Conservation (phyloP, 2,113 vertebrate genomes). For the Oncorhynchus masou region DNA sequence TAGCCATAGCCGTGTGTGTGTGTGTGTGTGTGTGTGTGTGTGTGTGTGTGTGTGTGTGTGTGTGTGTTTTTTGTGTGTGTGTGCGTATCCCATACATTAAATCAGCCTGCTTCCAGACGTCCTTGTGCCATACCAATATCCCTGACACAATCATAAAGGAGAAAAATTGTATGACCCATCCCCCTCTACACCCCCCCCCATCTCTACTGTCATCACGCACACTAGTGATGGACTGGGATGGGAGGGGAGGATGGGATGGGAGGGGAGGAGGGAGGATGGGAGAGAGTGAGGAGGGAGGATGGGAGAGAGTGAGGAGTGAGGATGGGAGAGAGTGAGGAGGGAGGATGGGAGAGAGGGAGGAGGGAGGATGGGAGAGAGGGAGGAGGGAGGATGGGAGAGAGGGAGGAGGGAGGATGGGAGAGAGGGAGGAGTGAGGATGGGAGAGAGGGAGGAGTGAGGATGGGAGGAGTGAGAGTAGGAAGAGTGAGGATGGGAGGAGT, state of each 20-base stretch:
- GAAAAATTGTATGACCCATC: background rate
- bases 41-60: too few relatives aligned
- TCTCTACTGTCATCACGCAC: background rate
- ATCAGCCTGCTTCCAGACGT: background rate
- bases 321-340: too few relatives aligned
- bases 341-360: background rate
- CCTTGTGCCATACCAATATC: slow-evolving; percentile 4
- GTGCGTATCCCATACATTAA: background rate
- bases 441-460: background rate
- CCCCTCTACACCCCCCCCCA: background rate
- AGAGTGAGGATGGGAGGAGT: background rate
- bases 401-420: too few relatives aligned
- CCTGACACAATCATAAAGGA: slow-evolving; percentile 8
- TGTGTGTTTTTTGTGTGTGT: background rate
- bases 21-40: too few relatives aligned
- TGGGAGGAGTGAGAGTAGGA: background rate
- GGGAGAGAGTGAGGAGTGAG: too few relatives aligned
- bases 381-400: too few relatives aligned
- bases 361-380: too few relatives aligned
- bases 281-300: too few relatives aligned
- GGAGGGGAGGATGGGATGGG: background rate
- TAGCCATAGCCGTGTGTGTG: too few relatives aligned
- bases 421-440: too few relatives aligned
- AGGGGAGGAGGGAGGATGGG: background rate
- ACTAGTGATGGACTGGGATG: background rate